Conservation (phyloP, 2,113 vertebrate genomes). For the Calonectris borealis region DNA sequence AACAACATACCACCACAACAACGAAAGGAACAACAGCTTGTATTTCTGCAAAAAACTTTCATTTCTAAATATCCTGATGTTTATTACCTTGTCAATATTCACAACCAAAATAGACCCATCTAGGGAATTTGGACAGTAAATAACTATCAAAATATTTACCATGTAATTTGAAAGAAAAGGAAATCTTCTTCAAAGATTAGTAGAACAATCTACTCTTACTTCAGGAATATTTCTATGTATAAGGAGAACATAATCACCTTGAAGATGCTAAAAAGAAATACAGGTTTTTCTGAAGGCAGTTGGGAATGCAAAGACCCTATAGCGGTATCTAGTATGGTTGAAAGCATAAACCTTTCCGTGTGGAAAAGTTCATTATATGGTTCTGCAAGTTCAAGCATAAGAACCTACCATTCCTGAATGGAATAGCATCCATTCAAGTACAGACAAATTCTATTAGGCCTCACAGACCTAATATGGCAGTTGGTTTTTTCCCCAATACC, state of each 20-base stretch:
- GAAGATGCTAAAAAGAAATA: neutral
- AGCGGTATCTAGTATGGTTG: neutral
- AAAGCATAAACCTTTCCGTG: neutral
- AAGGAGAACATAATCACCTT: neutral
- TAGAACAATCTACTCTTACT: neutral
- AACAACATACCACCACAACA: neutral
- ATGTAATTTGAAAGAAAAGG: neutral
- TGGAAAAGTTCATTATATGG: neutral
- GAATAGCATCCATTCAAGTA: neutral
- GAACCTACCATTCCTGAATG: neutral
- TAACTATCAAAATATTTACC: neutral
- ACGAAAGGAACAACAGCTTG: neutral
- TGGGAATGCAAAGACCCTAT: neutral
- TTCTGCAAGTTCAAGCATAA: neutral
- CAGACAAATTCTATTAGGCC: neutral
- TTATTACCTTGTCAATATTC: neutral
- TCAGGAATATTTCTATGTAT: neutral
- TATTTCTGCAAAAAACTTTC: neutral
- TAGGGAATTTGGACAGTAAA: neutral
- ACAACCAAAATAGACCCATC: neutral
- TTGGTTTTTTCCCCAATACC: neutral
- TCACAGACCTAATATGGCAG: neutral
- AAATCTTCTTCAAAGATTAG: neutral
- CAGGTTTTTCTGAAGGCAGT: neutral
- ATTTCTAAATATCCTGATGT: neutral